Conservation (phyloP, 1,140 invertebrate genomes). For the Chironomus striatipennis region DNA sequence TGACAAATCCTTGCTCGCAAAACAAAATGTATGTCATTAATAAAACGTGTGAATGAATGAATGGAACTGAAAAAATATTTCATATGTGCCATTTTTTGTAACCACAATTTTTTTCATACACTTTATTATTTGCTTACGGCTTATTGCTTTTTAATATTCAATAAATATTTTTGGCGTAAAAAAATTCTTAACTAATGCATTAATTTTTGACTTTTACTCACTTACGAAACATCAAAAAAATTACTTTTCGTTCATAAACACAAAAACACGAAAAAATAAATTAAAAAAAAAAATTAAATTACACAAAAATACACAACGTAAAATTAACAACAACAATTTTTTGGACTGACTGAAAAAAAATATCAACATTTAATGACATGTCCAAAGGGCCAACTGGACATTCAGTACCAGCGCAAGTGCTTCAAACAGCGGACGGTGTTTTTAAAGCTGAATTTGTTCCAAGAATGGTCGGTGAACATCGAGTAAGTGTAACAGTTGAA, state of each 20-base stretch:
- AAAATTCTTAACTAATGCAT: neutral
- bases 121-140: neutral
- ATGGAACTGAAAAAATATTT: neutral
- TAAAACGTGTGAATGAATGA: neutral
- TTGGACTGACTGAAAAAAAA: too few relatives aligned
- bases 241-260: neutral
- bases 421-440: conserved; percentile 62
- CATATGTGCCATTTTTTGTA: conserved; percentile 2
- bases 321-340: conserved; percentile 16
- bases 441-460: conserved; percentile 84
- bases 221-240: neutral
- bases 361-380: too few relatives aligned
- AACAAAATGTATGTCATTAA: neutral
- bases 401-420: conserved; percentile 77
- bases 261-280: conserved; percentile 21
- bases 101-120: neutral
- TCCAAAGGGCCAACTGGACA: conserved; percentile 67
- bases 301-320: conserved; percentile 24
- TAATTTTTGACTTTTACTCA: conserved; percentile 16
- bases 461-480: conserved; percentile 79
- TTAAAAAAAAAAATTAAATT: conserved; percentile 21
- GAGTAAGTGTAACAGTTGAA: conserved; percentile 73
- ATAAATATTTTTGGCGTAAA: neutral
- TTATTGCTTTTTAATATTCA: neutral
- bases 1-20: too few relatives aligned